Base-by-base conservation (phyloP, 2,113 vertebrate genomes). In the Mungos mungo region DNA sequence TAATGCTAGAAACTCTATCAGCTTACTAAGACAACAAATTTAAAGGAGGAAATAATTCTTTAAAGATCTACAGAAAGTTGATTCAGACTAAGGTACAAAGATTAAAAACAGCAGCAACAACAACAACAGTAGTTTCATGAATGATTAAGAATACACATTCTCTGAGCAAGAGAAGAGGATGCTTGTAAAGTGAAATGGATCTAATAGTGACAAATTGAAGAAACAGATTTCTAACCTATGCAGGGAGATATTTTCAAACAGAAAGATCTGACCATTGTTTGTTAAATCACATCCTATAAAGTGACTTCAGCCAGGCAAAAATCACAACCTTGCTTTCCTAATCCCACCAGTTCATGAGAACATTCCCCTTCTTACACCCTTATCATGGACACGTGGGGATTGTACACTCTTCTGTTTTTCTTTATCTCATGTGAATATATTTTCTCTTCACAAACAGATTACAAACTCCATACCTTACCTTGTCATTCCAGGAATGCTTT, bases 401-500 rank as follows among this genome's bases (percentile, higher is more conserved):
- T 88, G 5, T 35, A 83, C 77, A 91, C 41, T 85, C 50, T 74
- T 63, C 13, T 7, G 33, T 86, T 89, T 90, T 95, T 72, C 38
- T 91, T 76, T 88, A 14, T 79, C 35, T 83, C 84, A 13, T 57
- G 11, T 71, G 68, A 93, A 38, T 93, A 38, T 21, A 7, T 93
- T 19, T 85, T 76, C 85, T 85, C 35, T 82, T 33, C 68, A 82
- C 11, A 94, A 92, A 16, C 33, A 91, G 54, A 76, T 92, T 90
- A 92, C 14, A 96, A 90, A 88, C 21, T 54, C 41, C 50, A 45
- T 54, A 80, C 25, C 23, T 88, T 93, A 80, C 60, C 33, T 96
- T 95, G 83, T 74, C 82, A 92, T 74, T 83, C 52, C 13, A 95
- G 60, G 29, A 96, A 72, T 94, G 11, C 60, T 97, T 85, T 90